Percentiles rank a stretch among this genome's conserved stretches.
Evolutionary conservation across 2,113 vertebrate genomes (phyloP).

Genomic region (Rhodinocichla rosea): DNA sequence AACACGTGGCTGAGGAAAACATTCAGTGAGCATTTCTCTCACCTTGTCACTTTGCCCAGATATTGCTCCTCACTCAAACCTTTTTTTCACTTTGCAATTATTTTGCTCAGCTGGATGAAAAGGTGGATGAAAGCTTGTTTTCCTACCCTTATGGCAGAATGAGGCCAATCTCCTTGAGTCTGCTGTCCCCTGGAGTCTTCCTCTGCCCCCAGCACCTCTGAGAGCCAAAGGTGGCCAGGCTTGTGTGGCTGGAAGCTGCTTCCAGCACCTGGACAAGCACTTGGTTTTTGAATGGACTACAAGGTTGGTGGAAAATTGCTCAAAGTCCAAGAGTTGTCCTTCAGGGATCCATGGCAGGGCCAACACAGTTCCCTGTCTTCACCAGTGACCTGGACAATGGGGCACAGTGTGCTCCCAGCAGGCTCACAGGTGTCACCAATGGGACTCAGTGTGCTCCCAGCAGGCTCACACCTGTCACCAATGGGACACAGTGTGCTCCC

Average conservation of each 20-base stretch:
- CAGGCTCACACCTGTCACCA: too few species aligned
- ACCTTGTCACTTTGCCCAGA: not conserved
- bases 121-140: not conserved
- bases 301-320: not conserved
- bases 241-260: not conserved
- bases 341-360: not conserved
- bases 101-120: not conserved
- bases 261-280: not conserved
- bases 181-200: not conserved
- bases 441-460: too few species aligned
- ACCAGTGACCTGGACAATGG: not conserved
- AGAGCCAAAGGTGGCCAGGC: not conserved
- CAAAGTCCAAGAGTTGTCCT: not conserved
- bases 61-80: not conserved
- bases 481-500: not conserved
- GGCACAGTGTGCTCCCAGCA: not conserved
- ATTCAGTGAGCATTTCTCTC: not conserved
- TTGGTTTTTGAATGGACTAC: not conserved
- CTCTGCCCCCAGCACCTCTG: not conserved
- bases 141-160: not conserved
- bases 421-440: too few species aligned
- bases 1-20: not conserved
- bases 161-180: not conserved
- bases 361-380: not conserved
- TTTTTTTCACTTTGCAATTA: not conserved